phyloP scores from a whole-genome alignment of 2,797 vertebrate species.

The Podargus strigoides region DNA sequence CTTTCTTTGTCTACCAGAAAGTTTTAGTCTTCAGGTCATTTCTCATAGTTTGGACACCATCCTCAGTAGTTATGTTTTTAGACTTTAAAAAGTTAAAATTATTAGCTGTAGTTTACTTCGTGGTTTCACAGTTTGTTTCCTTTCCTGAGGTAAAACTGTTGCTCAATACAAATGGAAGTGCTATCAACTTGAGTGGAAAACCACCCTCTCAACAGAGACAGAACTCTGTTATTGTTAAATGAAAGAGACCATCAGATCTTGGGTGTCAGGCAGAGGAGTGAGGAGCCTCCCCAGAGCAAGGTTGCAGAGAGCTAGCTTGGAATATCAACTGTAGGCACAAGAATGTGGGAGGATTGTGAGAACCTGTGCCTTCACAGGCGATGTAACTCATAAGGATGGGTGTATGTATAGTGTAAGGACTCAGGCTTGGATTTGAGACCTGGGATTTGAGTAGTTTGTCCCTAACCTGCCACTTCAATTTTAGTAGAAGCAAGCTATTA shows the following conservation, averaged over 20 bases:
- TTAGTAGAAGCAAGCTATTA: constrained; percentile 16
- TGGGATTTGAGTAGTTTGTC: neutral
- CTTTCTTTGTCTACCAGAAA: neutral
- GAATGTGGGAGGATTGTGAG: neutral
- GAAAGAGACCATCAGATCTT: neutral
- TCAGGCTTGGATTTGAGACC: neutral
- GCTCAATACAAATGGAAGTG: neutral
- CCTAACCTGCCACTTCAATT: neutral
- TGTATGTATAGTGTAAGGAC: neutral
- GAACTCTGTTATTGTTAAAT: neutral
- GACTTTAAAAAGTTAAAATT: neutral
- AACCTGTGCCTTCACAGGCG: neutral
- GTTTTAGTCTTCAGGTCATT: neutral
- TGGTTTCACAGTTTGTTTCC: neutral
- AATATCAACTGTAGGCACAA: neutral
- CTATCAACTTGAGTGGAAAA: neutral
- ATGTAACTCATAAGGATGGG: neutral
- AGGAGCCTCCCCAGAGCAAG: neutral
- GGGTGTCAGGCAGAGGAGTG: neutral
- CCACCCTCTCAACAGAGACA: neutral
- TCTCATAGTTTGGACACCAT: neutral
- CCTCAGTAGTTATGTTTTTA: neutral
- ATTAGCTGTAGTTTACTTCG: neutral
- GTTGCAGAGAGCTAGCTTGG: neutral
- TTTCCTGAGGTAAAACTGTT: neutral